These are phyloP conservation scores for Seira ritae DNA, from an alignment of 2,888 invertebrate genomes.

Conservation along the genomic window DNA sequence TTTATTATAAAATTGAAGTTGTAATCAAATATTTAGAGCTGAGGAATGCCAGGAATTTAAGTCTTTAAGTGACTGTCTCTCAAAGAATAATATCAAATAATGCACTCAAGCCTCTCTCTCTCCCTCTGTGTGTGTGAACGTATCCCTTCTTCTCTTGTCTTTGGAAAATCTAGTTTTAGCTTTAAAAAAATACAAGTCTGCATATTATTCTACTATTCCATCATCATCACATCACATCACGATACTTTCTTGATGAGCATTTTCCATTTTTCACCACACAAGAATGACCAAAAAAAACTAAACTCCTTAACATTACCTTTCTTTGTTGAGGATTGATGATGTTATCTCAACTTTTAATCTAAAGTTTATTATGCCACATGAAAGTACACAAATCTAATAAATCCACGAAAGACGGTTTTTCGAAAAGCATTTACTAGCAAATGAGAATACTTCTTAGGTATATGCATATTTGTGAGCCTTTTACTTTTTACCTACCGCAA, in stretches of 20 bases:
- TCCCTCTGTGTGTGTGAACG: slow-evolving; percentile 15
- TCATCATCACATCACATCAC: slow-evolving; percentile 10
- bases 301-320: not conserved
- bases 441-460: not conserved
- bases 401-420: not conserved
- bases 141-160: slow-evolving; percentile 36
- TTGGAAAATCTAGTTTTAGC: slow-evolving; percentile 22
- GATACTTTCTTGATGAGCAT: slow-evolving; percentile 5
- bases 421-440: not conserved
- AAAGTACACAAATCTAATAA: not conserved
- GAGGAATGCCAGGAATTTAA: slow-evolving; percentile 62
- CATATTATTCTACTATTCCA: slow-evolving; percentile 20
- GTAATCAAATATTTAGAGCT: slow-evolving; percentile 65
- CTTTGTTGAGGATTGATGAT: not conserved
- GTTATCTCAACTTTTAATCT: slow-evolving; percentile 6
- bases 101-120: slow-evolving; percentile 51
- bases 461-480: not conserved
- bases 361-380: not conserved
- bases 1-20: slow-evolving; percentile 54
- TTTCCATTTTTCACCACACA: slow-evolving; percentile 45
- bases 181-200: not conserved
- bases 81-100: slow-evolving; percentile 63
- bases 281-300: slow-evolving; percentile 45
- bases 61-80: slow-evolving; percentile 58
- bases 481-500: not conserved